These are phyloP conservation scores for Bruchidius siliquastri DNA, from an alignment of 2,888 invertebrate species.

Conservation along the genomic window DNA sequence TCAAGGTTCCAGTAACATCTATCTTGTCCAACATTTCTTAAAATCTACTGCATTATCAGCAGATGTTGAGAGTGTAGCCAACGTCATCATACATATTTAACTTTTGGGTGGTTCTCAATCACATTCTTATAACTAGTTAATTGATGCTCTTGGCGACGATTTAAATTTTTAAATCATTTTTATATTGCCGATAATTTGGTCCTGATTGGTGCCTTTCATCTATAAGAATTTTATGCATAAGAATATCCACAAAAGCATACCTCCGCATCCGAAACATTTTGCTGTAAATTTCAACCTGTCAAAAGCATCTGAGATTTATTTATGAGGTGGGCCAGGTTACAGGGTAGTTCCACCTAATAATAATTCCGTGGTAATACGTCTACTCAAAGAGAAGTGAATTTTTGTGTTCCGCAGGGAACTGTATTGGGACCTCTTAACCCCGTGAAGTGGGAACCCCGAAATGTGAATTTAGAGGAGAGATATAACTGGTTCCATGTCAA, in stretches of 20 bases:
- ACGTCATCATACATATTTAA: neutral
- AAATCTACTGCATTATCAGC: no score
- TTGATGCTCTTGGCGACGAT: neutral
- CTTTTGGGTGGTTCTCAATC: neutral
- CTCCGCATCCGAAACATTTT: neutral
- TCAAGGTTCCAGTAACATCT: no score
- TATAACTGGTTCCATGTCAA: no score
- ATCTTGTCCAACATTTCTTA: no score
- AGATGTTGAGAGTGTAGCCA: neutral
- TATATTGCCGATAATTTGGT: neutral
- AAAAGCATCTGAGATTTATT: neutral
- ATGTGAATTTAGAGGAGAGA: no score
- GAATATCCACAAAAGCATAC: neutral
- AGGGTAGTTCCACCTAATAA: neutral
- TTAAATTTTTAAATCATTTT: neutral
- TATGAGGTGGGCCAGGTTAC: neutral
- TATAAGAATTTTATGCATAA: neutral
- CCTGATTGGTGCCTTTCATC: neutral
- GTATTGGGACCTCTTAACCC: no score
- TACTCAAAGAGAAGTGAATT: no score
- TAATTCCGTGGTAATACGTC: no score
- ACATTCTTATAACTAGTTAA: neutral
- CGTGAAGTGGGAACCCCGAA: no score
- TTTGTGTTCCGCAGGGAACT: no score
- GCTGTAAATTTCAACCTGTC: neutral